Conservation (phyloP, 2,113 vertebrate genomes). For the Aix galericulata region DNA sequence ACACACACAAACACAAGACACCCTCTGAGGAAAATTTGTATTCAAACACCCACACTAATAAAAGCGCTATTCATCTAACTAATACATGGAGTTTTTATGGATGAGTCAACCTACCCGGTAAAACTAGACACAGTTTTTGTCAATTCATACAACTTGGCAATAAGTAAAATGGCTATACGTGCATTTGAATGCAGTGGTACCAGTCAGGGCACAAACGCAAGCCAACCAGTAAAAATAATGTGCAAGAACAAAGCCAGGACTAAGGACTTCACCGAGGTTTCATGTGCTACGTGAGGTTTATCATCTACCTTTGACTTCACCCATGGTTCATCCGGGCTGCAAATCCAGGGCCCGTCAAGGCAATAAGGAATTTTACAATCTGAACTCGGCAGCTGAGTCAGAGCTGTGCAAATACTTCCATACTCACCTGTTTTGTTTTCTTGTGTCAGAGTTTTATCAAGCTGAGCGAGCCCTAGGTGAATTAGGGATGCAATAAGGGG, state of each 20-base stretch:
- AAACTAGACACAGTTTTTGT: not conserved
- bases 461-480: not conserved
- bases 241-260: not conserved
- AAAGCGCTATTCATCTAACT: conserved; percentile 47
- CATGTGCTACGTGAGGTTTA: not conserved
- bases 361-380: not conserved
- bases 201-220: not conserved
- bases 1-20: not conserved
- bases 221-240: not conserved
- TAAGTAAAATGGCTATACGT: not conserved
- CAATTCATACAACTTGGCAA: not conserved
- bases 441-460: not conserved
- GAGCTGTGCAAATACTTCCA: not conserved
- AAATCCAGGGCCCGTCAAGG: not conserved
- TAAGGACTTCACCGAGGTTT: not conserved
- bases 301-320: not conserved
- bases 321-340: not conserved
- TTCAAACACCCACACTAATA: not conserved
- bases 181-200: not conserved
- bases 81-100: not conserved
- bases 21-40: not conserved
- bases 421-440: not conserved
- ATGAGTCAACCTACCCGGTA: conserved; percentile 37
- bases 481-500: not conserved
- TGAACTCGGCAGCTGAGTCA: not conserved